These are phyloP conservation scores for Lonchura striata DNA, from an alignment of 2,113 vertebrate genomes.

Conservation along the genomic window DNA sequence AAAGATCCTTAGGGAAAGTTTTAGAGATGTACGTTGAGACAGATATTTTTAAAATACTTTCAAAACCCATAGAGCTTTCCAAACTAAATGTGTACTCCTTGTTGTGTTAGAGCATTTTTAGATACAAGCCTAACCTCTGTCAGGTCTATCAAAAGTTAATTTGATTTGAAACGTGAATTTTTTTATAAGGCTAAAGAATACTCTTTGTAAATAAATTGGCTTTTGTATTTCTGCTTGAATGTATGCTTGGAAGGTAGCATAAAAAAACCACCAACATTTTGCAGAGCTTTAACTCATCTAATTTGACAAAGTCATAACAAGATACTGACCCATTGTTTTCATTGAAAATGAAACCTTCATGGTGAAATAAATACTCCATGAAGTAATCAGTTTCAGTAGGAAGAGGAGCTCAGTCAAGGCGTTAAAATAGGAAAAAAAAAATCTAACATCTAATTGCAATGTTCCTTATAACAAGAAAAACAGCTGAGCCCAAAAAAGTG, in stretches of 20 bases:
- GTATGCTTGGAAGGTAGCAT: neutral
- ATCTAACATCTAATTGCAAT: neutral
- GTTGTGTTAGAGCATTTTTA: neutral
- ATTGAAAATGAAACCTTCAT: neutral
- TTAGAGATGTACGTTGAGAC: neutral
- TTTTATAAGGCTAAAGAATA: neutral
- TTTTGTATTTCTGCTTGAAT: neutral
- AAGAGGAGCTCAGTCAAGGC: neutral
- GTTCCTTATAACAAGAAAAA: neutral
- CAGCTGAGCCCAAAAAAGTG: neutral
- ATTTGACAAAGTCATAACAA: neutral
- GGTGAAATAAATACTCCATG: neutral
- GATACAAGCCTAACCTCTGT: neutral
- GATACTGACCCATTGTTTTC: neutral
- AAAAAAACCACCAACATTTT: neutral
- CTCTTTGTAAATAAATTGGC: neutral
- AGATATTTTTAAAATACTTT: neutral
- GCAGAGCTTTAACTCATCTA: neutral
- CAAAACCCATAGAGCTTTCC: neutral
- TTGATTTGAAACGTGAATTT: neutral
- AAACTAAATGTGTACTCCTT: neutral
- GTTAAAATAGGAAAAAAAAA: neutral
- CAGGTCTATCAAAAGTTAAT: neutral
- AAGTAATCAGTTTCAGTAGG: neutral
- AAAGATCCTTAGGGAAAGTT: neutral